Conservation (phyloP, 2,888 invertebrate species). For the Odontomyia ornata region DNA sequence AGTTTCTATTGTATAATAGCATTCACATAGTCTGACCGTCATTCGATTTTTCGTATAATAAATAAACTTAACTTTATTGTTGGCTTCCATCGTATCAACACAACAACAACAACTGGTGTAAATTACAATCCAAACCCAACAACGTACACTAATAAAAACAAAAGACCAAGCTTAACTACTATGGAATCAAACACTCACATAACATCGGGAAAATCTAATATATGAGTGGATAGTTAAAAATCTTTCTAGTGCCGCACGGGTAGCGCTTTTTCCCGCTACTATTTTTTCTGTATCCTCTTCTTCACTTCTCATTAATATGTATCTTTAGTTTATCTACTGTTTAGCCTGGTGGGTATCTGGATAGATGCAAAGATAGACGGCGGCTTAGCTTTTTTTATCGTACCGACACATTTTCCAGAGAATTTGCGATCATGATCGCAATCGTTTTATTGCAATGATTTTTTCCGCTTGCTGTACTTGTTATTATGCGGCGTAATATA, state of each 20-base stretch:
- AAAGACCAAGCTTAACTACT: background rate
- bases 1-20: background rate
- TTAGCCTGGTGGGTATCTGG: conserved; percentile 26
- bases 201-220: too few species aligned
- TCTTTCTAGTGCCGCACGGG: background rate
- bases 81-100: background rate
- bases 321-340: conserved; percentile 39
- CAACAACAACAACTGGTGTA: too few species aligned
- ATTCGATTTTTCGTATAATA: background rate
- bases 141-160: too few species aligned
- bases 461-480: conserved; percentile 17
- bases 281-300: background rate
- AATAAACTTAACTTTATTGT: background rate
- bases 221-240: too few species aligned
- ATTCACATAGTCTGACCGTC: background rate
- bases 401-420: conserved; percentile 39
- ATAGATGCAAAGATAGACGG: background rate
- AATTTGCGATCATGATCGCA: conserved; percentile 29
- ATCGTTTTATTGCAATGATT: conserved; percentile 36
- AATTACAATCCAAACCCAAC: background rate
- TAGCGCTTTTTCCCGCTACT: conserved; percentile 28
- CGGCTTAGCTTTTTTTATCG: background rate
- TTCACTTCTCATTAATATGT: conserved; percentile 30
- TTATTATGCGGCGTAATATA: conserved; percentile 15
- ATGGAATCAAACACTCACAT: background rate